These are phyloP conservation scores for Channa maculata DNA, from an alignment of 2,113 vertebrate genomes.

Conservation along the genomic window DNA sequence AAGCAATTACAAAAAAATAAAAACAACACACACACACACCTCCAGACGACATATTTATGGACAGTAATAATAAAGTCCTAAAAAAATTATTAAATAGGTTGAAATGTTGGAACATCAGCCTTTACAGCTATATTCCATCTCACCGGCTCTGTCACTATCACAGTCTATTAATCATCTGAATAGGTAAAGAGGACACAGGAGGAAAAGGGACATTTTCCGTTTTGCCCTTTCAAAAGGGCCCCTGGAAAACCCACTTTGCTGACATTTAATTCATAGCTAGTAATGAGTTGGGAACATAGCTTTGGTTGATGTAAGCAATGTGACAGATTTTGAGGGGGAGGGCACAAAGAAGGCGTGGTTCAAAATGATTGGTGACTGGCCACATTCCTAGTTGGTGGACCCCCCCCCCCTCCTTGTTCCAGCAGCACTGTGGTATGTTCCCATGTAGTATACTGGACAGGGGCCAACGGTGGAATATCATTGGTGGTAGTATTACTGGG, in stretches of 20 bases:
- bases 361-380: conserved; percentile 37
- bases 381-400: conserved; percentile 63
- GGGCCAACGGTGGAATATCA: conserved; percentile 82
- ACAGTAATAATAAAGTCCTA: no score
- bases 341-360: conserved; percentile 37
- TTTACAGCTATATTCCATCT: not conserved
- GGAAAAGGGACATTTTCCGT: conserved; percentile 20
- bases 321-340: conserved; percentile 40
- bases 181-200: conserved; percentile 7
- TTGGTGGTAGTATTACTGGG: conserved; percentile 55
- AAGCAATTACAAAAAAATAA: no score
- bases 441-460: conserved; percentile 90
- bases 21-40: no score
- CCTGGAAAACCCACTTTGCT: conserved; percentile 2
- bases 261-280: conserved; percentile 32
- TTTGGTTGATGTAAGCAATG: conserved; percentile 42
- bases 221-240: conserved; percentile 2
- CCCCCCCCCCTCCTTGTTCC: conserved; percentile 75
- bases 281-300: conserved; percentile 53
- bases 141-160: not conserved
- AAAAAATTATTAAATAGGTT: no score
- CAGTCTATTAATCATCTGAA: not conserved
- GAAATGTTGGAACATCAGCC: not conserved
- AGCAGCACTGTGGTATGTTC: conserved; percentile 88
- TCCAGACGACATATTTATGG: no score